Evolutionary conservation across 2,113 vertebrate species (phyloP).

Genomic region (Hyperoodon ampullatus): DNA sequence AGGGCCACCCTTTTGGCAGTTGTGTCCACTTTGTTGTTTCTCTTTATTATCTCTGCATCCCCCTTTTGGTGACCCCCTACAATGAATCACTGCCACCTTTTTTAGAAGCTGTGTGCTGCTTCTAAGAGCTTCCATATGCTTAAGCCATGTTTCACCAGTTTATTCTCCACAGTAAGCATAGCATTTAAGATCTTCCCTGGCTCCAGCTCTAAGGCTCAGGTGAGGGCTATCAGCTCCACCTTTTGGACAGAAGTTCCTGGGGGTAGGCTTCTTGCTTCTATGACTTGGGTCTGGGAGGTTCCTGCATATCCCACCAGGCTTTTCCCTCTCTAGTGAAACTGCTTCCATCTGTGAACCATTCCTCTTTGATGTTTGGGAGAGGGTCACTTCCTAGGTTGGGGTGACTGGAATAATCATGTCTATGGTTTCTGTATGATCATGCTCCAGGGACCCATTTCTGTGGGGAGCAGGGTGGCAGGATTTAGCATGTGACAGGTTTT

Average conservation of each 20-base stretch:
- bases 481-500: neutral
- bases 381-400: neutral
- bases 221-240: neutral
- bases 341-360: too few relatives aligned
- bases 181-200: too few relatives aligned
- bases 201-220: fast-evolving
- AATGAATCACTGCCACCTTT: neutral
- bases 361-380: neutral
- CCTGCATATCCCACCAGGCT: neutral
- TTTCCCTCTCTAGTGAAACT: neutral
- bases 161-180: neutral
- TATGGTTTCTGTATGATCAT: neutral
- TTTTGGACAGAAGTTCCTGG: neutral
- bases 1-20: neutral
- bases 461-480: too few relatives aligned
- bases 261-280: neutral
- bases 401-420: neutral
- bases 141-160: neutral
- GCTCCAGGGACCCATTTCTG: neutral
- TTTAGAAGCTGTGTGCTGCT: neutral
- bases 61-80: neutral
- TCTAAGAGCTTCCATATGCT: neutral
- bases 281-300: neutral
- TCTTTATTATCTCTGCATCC: neutral
- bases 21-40: neutral